A percentile compares a stretch with the other conserved stretches of the same genome.
These are phyloP conservation scores for Neodiprion lecontei DNA, from an alignment of 1,140 invertebrate genomes.

Conservation along the genomic window DNA sequence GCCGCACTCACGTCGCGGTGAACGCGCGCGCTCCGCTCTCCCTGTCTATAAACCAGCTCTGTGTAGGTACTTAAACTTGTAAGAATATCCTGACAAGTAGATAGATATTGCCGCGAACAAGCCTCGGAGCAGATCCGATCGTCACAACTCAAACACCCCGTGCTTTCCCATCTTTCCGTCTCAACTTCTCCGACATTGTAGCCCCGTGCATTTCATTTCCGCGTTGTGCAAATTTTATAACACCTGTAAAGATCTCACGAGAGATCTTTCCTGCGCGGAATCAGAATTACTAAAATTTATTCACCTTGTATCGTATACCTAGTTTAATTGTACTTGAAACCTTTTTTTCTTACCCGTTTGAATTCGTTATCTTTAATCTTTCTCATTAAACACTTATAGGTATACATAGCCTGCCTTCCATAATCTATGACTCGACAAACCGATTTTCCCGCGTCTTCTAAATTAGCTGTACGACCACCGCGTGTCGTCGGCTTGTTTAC, in stretches of 20 bases:
- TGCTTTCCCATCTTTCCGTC: too few relatives aligned
- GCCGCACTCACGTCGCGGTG: slow-evolving; percentile 3
- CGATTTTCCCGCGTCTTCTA: background rate
- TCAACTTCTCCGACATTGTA: too few relatives aligned
- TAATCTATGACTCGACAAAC: slow-evolving; percentile 2
- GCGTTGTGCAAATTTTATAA: too few relatives aligned
- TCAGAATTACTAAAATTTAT: background rate
- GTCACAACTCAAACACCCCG: too few relatives aligned
- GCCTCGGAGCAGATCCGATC: too few relatives aligned
- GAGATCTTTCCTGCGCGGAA: background rate
- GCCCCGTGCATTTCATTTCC: too few relatives aligned
- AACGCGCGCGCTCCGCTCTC: background rate
- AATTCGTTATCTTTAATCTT: background rate
- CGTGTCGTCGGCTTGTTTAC: background rate
- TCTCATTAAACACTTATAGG: background rate
- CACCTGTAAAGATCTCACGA: too few relatives aligned
- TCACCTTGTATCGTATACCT: background rate
- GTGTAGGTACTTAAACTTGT: too few relatives aligned
- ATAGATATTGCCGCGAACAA: too few relatives aligned
- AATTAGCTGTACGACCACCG: background rate
- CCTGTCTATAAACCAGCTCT: background rate
- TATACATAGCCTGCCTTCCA: background rate
- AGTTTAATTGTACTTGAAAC: background rate
- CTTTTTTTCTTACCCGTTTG: background rate
- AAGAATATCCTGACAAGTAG: too few relatives aligned